Percentiles rank a stretch among this genome's conserved stretches.
phyloP scores from a whole-genome alignment of 2,888 invertebrate species.

The Drosophila basisetae region DNA sequence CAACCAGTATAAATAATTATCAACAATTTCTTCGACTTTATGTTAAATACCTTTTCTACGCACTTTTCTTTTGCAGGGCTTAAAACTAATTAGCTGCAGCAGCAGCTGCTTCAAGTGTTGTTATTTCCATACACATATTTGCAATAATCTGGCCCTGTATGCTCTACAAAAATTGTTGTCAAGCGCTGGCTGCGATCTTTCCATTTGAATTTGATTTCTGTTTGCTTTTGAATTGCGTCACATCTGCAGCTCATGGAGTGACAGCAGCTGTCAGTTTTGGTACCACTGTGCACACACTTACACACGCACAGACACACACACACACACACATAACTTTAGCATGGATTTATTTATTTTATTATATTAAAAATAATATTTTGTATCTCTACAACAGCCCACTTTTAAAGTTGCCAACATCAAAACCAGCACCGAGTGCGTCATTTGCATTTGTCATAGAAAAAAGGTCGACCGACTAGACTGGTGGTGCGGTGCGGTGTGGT shows the following conservation, averaged over 20 bases:
- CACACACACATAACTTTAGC: slow-evolving; percentile 7
- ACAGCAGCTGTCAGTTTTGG: slow-evolving; percentile 3
- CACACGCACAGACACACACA: not conserved
- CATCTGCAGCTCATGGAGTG: not conserved
- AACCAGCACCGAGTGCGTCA: slow-evolving; percentile 58
- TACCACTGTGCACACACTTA: slow-evolving; percentile 36
- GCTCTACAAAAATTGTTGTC: not conserved
- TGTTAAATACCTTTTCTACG: not conserved
- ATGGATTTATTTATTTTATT: slow-evolving; percentile 32
- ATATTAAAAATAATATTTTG: slow-evolving; percentile 11
- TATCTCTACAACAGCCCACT: slow-evolving; percentile 43
- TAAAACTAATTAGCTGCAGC: not conserved
- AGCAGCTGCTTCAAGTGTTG: not conserved
- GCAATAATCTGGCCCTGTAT: slow-evolving; percentile 7
- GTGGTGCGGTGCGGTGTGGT: not conserved
- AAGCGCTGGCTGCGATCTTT: slow-evolving; percentile 7
- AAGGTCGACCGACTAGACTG: slow-evolving; percentile 44
- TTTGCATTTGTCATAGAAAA: slow-evolving; percentile 74
- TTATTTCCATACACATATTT: not conserved
- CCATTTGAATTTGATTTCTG: slow-evolving; percentile 3
- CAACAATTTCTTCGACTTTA: not conserved
- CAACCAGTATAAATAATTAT: not conserved
- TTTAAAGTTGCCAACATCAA: slow-evolving; percentile 44
- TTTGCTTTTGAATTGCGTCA: slow-evolving; percentile 15
- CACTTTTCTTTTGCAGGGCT: not conserved